A percentile compares a stretch with the other conserved stretches of the same genome.
phyloP scores from a whole-genome alignment of 2,113 vertebrate species.

The Eupsittula cactorum region DNA sequence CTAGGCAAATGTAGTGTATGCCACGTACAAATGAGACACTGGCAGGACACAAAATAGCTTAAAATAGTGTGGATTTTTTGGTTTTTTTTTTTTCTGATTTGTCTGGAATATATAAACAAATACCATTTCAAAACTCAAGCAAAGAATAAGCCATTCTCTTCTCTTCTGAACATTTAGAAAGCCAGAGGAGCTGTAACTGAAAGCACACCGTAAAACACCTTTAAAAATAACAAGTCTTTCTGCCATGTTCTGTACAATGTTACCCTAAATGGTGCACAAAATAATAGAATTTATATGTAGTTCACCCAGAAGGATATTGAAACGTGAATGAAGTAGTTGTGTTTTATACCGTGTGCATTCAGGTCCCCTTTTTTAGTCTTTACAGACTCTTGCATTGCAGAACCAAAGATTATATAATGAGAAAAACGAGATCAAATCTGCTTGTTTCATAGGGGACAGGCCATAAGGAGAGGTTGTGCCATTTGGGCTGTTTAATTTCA shows the following conservation, averaged over 20 bases:
- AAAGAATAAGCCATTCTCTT: neutral
- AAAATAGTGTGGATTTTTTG: neutral
- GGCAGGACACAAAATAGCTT: slow-evolving; percentile 4
- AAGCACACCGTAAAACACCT: slow-evolving; percentile 22
- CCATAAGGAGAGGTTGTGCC: neutral
- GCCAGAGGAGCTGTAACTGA: neutral
- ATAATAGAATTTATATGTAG: neutral
- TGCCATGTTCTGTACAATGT: neutral
- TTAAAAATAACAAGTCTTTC: neutral
- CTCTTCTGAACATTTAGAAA: neutral
- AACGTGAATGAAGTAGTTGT: neutral
- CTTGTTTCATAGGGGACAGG: neutral
- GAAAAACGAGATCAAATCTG: neutral
- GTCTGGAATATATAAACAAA: neutral
- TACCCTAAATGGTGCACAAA: neutral
- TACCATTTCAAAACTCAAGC: slow-evolving; percentile 3
- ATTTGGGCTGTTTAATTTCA: neutral
- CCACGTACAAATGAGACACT: slow-evolving; percentile 34
- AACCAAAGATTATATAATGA: neutral
- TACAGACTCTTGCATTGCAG: neutral
- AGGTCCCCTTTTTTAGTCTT: neutral
- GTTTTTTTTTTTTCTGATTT: neutral
- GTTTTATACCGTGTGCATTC: neutral
- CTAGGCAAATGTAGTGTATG: slow-evolving; percentile 22
- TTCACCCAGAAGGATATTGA: neutral